A percentile compares a stretch with the other conserved stretches of the same genome.
Evolutionary conservation across 1,140 invertebrate species (phyloP).

Genomic region (Leptinotarsa lineolata): DNA sequence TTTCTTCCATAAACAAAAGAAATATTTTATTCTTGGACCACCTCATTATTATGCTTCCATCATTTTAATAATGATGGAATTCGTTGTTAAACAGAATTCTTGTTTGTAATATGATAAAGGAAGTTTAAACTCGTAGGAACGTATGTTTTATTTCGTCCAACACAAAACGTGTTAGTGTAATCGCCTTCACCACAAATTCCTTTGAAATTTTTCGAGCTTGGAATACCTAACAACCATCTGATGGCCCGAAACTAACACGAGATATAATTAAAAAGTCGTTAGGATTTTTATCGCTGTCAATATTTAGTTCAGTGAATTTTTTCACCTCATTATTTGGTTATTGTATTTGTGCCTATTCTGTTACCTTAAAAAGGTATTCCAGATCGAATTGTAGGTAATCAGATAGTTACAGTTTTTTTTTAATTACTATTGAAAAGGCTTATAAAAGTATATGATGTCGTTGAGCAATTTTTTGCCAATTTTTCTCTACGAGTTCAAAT

Average conservation of each 20-base stretch:
- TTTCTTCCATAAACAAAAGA: neutral
- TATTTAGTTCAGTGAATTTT: neutral
- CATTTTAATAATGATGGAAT: neutral
- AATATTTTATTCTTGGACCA: neutral
- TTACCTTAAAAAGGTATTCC: too few species aligned
- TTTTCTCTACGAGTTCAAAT: too few species aligned
- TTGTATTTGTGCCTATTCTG: too few species aligned
- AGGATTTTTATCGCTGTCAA: neutral
- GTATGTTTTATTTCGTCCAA: slow-evolving; percentile 3
- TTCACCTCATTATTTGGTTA: too few species aligned
- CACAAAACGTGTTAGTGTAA: neutral
- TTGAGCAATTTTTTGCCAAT: too few species aligned
- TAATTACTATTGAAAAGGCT: too few species aligned
- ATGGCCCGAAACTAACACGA: neutral
- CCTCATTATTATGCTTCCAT: neutral
- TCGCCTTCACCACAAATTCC: neutral
- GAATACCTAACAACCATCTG: slow-evolving; percentile 1
- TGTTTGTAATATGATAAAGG: neutral
- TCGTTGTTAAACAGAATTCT: neutral
- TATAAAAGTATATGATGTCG: too few species aligned
- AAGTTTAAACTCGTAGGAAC: neutral
- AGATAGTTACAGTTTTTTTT: too few species aligned
- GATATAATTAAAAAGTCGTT: slow-evolving; percentile 9
- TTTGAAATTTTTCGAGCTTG: neutral
- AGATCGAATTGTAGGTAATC: too few species aligned